phyloP scores from a whole-genome alignment of 1,140 invertebrate species.

The Bombus waltoni region DNA sequence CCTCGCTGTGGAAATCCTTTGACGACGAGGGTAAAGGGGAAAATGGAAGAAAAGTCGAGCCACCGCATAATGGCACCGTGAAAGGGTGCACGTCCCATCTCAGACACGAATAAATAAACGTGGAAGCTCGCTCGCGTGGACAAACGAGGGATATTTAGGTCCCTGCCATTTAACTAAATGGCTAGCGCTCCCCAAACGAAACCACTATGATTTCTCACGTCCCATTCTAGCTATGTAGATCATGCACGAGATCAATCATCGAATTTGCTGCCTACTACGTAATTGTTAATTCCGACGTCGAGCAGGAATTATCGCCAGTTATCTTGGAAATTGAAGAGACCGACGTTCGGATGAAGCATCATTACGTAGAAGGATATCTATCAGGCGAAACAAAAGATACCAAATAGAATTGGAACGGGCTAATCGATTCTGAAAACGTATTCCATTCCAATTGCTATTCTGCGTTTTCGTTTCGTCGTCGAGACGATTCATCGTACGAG shows the following conservation, averaged over 20 bases:
- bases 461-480: no score
- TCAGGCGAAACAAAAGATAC: no score
- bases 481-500: no score
- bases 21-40: neutral
- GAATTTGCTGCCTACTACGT: neutral
- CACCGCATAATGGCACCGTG: conserved; percentile 11
- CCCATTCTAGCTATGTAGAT: conserved; percentile 15
- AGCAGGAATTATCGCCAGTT: neutral
- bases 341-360: neutral
- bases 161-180: conserved; percentile 52
- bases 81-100: conserved; percentile 44
- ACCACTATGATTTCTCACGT: conserved; percentile 49
- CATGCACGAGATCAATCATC: conserved; percentile 6
- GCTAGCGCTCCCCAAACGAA: conserved; percentile 45
- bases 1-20: neutral
- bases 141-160: conserved; percentile 54
- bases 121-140: conserved; percentile 44
- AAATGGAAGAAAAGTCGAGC: neutral
- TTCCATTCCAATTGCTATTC: no score
- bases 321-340: neutral
- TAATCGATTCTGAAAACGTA: neutral
- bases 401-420: neutral
- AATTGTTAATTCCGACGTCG: conserved; percentile 1
- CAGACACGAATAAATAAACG: conserved; percentile 63
- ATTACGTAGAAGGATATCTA: neutral